Base-by-base conservation (phyloP, 2,113 vertebrate species). In the Carassius auratus region DNA sequence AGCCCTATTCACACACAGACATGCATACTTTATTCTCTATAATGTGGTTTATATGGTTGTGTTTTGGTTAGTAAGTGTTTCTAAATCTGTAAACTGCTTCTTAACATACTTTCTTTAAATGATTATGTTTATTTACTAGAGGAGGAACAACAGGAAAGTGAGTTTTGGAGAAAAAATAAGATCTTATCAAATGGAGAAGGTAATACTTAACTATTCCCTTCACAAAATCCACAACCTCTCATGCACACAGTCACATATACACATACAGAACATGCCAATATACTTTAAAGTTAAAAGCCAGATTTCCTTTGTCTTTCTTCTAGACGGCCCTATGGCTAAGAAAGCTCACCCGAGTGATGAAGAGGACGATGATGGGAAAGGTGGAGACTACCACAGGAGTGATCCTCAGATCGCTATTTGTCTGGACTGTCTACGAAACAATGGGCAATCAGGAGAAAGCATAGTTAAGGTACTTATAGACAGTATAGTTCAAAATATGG, bases 361-460 rank as follows among this genome's bases (percentile, higher is more conserved):
- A 45, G 95, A 95, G 92, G 95, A 88, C 55, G 94, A 92, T 80
- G 96, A 95, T 79, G 95, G 94, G 85, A 95, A 93, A 5, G 94
- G 96, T 36, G 96, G 96, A 76, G 98, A 99, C 92, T 97, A 96
- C 92, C 98, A 99, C 93, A 94, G 98, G 90, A 99, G 97, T 42
- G 98, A 99, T 92, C 98, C 98, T 84, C 98, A 99, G 91, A 99
- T 99, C 85, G 98, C 98, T 76, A 97, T 99, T 88, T 99, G 97
- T 85, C 96, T 99, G 10, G 98, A 99, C 94, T 99, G 98, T 88
- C 94, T 99, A 66, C 95, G 96, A 45, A 98, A 97, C 94, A 97
- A 97, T 30, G 96, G 96, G 0, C 97, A 97, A 86, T 94, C 96
- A 1, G 97, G 95, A 74, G 98, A 99, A 89, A 97, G 94, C 69